phyloP scores from a whole-genome alignment of 2,113 vertebrate genomes.

The Tor tambroides region DNA sequence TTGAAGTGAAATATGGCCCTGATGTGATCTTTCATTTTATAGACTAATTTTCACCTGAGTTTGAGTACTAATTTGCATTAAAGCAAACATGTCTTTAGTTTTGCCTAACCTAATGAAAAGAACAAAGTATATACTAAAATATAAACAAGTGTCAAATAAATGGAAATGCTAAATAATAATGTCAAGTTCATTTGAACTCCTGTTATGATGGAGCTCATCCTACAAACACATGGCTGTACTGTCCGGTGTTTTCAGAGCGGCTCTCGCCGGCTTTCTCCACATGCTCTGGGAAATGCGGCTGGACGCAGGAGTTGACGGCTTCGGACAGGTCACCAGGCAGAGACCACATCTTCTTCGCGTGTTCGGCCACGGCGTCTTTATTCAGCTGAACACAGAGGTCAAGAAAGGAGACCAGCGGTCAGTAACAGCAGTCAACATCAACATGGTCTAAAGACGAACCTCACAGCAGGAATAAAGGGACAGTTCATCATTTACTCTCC shows the following conservation, averaged over 20 bases:
- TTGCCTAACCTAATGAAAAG: background rate
- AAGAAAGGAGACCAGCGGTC: background rate
- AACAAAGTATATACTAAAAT: background rate
- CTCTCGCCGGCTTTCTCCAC: slow-evolving; percentile 63
- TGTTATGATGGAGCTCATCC: slow-evolving; percentile 62
- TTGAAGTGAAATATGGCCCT: background rate
- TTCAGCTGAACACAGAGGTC: slow-evolving; percentile 79
- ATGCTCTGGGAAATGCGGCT: slow-evolving; percentile 72
- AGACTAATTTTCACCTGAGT: background rate
- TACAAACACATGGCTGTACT: slow-evolving; percentile 74
- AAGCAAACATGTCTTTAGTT: background rate
- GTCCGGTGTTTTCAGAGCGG: slow-evolving; percentile 53
- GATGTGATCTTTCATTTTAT: background rate
- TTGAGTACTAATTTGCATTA: background rate
- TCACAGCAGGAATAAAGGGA: too few species aligned
- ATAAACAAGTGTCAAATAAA: background rate
- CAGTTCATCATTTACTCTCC: too few species aligned
- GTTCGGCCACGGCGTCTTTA: slow-evolving; percentile 78
- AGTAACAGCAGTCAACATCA: slow-evolving; percentile 1
- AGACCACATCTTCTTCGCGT: slow-evolving; percentile 75
- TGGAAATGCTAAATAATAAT: too few species aligned
- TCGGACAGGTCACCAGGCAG: slow-evolving; percentile 79
- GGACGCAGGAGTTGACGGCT: slow-evolving; percentile 75
- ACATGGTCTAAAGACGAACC: background rate
- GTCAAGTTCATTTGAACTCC: background rate